Conservation (phyloP, 2,113 vertebrate genomes). For the Pterocles burchelli region DNA sequence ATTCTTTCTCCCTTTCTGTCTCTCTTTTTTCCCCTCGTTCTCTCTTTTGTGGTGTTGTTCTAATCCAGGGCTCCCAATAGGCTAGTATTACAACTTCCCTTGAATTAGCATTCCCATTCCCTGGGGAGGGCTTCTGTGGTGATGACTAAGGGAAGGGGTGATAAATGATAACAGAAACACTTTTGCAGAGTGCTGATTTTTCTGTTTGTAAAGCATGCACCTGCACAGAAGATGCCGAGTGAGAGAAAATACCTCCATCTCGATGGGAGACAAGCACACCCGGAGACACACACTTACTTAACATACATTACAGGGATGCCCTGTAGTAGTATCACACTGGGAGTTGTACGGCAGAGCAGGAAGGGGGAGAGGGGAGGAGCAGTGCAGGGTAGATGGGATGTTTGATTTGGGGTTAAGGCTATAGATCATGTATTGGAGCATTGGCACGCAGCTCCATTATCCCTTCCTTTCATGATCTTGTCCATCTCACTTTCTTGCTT, state of each 20-base stretch:
- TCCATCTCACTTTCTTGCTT: background rate
- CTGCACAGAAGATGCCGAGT: conserved; percentile 72
- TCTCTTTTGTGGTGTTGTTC: background rate
- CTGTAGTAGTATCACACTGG: conserved; percentile 5
- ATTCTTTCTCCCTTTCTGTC: background rate
- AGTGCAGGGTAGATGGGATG: background rate
- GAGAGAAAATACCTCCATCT: conserved; percentile 68
- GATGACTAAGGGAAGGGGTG: conserved; percentile 76
- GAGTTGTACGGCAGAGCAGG: background rate
- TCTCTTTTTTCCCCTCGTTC: background rate
- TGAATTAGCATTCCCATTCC: conserved; percentile 68
- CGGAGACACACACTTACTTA: conserved; percentile 14
- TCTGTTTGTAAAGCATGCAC: conserved; percentile 71
- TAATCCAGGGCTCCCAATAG: conserved; percentile 35
- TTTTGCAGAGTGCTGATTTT: conserved; percentile 78
- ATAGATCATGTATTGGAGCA: background rate
- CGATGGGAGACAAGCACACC: conserved; percentile 26
- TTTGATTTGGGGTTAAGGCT: background rate
- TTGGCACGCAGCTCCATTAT: background rate
- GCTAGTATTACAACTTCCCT: conserved; percentile 65
- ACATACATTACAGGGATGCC: conserved; percentile 53
- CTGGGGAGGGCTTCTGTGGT: conserved; percentile 28
- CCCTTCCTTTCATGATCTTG: background rate
- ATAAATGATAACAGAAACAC: conserved; percentile 79
- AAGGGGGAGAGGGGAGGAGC: background rate